Evolutionary conservation across 2,797 vertebrate genomes (phyloP).

Genomic region (Selene dorsalis): DNA sequence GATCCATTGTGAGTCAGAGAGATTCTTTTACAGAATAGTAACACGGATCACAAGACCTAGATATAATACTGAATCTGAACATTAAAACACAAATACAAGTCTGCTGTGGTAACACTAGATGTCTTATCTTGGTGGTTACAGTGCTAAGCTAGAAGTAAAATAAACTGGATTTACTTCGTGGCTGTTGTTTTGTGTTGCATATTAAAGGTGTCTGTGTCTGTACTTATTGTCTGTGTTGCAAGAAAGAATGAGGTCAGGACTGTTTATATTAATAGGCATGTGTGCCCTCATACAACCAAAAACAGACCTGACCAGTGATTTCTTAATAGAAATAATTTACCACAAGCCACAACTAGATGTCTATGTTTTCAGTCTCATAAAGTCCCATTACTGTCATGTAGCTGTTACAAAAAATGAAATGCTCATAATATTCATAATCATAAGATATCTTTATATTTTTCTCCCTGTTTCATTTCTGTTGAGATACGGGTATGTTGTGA

Average conservation of each 20-base stretch:
- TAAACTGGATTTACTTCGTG: neutral
- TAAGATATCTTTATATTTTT: neutral
- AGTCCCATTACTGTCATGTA: neutral
- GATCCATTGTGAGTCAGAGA: neutral
- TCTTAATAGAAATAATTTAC: neutral
- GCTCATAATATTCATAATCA: no score
- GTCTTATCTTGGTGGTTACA: neutral
- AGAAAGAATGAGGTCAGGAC: neutral
- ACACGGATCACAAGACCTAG: neutral
- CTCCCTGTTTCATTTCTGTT: neutral
- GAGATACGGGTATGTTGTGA: no score
- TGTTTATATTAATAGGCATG: neutral
- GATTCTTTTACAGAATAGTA: constrained; percentile 11
- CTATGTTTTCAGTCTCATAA: neutral
- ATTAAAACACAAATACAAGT: neutral
- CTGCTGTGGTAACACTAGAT: neutral
- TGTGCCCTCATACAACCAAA: neutral
- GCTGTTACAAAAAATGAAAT: neutral
- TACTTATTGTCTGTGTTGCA: neutral
- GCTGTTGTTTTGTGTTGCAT: neutral
- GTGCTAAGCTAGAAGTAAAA: neutral
- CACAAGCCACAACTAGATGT: neutral
- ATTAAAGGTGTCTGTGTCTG: neutral
- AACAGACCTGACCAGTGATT: constrained; percentile 13
- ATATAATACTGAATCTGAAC: neutral